These are phyloP conservation scores for Peribatodes rhomboidaria DNA, from an alignment of 2,888 invertebrate species.

Conservation along the genomic window DNA sequence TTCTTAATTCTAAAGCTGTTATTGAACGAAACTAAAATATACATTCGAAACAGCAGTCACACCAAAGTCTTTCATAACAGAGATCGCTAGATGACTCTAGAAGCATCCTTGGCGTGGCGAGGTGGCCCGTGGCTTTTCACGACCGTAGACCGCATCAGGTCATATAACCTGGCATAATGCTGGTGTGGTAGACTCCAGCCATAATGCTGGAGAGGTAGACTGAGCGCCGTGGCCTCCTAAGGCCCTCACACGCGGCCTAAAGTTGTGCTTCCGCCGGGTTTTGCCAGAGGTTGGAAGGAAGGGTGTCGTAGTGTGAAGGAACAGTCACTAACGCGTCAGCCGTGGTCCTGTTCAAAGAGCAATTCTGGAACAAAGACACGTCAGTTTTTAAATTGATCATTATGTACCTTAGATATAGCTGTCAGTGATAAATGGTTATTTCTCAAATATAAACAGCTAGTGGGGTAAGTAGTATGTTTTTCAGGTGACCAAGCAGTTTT, in stretches of 20 bases:
- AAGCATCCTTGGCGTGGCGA: conserved; percentile 62
- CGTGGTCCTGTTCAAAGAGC: conserved; percentile 88
- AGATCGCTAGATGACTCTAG: conserved; percentile 59
- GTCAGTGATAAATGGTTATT: conserved; percentile 10
- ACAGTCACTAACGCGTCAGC: conserved; percentile 92
- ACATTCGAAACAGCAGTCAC: conserved; percentile 49
- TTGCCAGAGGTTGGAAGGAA: conserved; percentile 84
- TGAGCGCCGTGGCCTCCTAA: conserved; percentile 48
- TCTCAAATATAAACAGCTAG: not conserved
- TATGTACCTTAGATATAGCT: no score
- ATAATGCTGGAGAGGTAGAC: conserved; percentile 52
- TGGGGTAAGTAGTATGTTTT: conserved; percentile 6
- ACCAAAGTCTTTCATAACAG: conserved; percentile 60
- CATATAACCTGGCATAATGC: conserved; percentile 63
- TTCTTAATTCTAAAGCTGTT: conserved; percentile 45
- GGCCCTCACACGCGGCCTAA: conserved; percentile 68
- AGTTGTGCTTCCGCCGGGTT: conserved; percentile 75
- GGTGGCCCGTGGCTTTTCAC: conserved; percentile 74
- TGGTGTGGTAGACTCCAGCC: conserved; percentile 59
- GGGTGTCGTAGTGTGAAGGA: conserved; percentile 90
- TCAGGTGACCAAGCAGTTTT: conserved; percentile 5
- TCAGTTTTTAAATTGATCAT: conserved; percentile 7
- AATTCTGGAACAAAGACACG: conserved; percentile 85
- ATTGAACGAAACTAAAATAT: conserved; percentile 43
- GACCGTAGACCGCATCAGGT: conserved; percentile 66